Evolutionary conservation across 2,797 vertebrate species (phyloP).

Genomic region (Remorina albescens): DNA sequence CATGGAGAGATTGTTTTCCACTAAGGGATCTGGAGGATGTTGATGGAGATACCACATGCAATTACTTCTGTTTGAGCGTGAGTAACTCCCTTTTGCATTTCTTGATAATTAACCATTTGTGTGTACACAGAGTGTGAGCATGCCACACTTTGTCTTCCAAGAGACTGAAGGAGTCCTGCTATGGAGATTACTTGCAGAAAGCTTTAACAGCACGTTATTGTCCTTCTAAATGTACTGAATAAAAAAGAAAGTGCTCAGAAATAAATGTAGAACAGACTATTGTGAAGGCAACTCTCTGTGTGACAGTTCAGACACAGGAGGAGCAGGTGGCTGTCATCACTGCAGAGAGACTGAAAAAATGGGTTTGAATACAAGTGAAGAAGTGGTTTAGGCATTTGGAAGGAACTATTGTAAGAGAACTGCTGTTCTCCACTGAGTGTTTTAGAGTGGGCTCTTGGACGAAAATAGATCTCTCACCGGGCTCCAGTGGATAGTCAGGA

Average conservation of each 20-base stretch:
- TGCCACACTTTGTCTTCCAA: conserved; percentile 16
- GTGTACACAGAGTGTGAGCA: not conserved
- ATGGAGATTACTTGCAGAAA: conserved; percentile 48
- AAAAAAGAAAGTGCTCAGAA: conserved; percentile 40
- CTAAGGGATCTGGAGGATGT: conserved; percentile 45
- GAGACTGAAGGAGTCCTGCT: conserved; percentile 19
- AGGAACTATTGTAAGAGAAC: conserved; percentile 68
- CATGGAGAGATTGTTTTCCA: conserved; percentile 50
- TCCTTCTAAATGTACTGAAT: conserved; percentile 62
- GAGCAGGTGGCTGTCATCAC: conserved; percentile 75
- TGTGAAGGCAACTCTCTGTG: conserved; percentile 37
- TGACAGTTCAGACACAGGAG: conserved; percentile 57
- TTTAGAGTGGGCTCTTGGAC: conserved; percentile 66
- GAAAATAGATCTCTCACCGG: conserved; percentile 67
- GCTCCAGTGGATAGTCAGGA: conserved; percentile 49
- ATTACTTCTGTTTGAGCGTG: conserved; percentile 72
- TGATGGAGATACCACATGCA: conserved; percentile 57
- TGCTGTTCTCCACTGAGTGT: conserved; percentile 57
- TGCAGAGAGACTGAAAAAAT: conserved; percentile 38
- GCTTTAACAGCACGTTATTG: conserved; percentile 59
- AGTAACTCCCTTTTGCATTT: conserved; percentile 72
- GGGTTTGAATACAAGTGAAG: conserved; percentile 56
- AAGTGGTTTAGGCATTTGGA: conserved; percentile 56
- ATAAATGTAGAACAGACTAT: conserved; percentile 34
- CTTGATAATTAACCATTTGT: conserved; percentile 71